These are phyloP conservation scores for Lampropteryx suffumata DNA, from an alignment of 2,888 invertebrate species.

Conservation along the genomic window DNA sequence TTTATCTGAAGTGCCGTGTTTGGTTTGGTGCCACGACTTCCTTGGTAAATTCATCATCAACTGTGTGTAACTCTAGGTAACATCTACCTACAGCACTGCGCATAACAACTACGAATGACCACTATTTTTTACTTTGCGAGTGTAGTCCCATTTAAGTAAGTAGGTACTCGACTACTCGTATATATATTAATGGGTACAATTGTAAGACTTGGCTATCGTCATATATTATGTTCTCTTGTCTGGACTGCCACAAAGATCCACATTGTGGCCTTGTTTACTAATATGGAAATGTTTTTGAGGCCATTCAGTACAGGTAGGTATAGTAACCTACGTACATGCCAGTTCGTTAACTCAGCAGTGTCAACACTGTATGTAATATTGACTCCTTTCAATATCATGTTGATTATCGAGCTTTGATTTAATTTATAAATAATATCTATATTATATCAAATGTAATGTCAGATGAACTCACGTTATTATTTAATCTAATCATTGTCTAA, in stretches of 20 bases:
- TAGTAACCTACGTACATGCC: constrained; percentile 20
- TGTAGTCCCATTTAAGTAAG: constrained; percentile 30
- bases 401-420: too few relatives aligned
- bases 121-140: constrained; percentile 27
- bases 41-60: constrained; percentile 11
- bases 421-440: too few relatives aligned
- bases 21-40: too few relatives aligned
- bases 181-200: constrained; percentile 42
- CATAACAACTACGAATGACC: constrained; percentile 20
- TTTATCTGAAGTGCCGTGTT: constrained; percentile 25
- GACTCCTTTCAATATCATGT: background rate
- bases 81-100: too few relatives aligned
- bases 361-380: too few relatives aligned
- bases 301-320: constrained; percentile 45
- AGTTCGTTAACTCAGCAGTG: constrained; percentile 29
- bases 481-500: too few relatives aligned
- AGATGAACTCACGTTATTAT: too few relatives aligned
- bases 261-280: constrained; percentile 72
- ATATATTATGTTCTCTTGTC: constrained; percentile 67
- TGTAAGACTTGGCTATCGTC: constrained; percentile 50
- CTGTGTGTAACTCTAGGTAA: too few relatives aligned
- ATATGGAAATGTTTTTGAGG: constrained; percentile 73
- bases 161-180: too few relatives aligned
- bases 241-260: constrained; percentile 46
- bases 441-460: too few relatives aligned